Evolutionary conservation across 2,797 vertebrate genomes (phyloP), one percentile per base, ranked within the genome.

Genomic region (Sitta carolinensis): DNA sequence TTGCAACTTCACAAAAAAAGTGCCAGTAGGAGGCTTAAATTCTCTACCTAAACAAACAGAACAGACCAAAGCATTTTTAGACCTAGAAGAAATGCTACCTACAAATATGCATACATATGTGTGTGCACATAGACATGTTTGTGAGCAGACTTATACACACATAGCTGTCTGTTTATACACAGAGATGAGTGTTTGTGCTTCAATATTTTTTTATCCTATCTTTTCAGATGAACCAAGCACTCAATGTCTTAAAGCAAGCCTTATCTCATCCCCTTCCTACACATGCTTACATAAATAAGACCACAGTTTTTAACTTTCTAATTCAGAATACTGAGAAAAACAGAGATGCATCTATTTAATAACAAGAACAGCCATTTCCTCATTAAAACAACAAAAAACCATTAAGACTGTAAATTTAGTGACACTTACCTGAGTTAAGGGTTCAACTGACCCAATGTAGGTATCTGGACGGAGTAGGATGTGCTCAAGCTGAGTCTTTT

Each of bases 401-500:
- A 14, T 10, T 14, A 75, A 52, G 21, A 87, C n/a, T 29, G 23
- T 61, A 72, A 93, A 89, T 42, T 83, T 68, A 89, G 61, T 32
- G 69, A 87, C 42, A 73, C 93, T 96, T 85, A 99, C 99, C 98
- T 99, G 99, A 76, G 99, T 99, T 96, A 99, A 94, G 1, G 99
- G 99, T 96, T 99, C 99, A 94, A 99, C 99, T 2, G 98, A 98
- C 14, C 99, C 99, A 52, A 99, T 99, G 95, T 99, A 99, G 4
- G 99, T 99, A 97, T 99, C 99, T 66, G 99, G 99, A 94, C 99
- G 99, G 91, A 99, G 99, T 6, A 99, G 98, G 89, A 99, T 99
- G 96, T 99, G 99, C 96, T 99, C 99, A 32, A 99, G 98, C 70
- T 99, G 99, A 58, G 99, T 99, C 97, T 99, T 99, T 97, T 99